Percentiles rank a stretch among this genome's conserved stretches.
Evolutionary conservation across 1,140 invertebrate species (phyloP).

Genomic region (Bombus polaris): DNA sequence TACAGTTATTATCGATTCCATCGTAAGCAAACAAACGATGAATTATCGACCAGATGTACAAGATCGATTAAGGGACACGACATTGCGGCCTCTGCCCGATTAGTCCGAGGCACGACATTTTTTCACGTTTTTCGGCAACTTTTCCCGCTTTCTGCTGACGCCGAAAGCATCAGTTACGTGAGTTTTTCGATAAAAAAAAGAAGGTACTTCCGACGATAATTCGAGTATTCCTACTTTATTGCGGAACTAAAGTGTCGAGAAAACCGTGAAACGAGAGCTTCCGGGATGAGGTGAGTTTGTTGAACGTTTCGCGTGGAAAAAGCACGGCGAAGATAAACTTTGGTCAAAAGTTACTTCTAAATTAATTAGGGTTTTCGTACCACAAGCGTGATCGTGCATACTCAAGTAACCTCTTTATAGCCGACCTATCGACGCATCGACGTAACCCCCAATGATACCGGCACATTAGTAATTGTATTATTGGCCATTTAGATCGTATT

Average conservation of each 20-base stretch:
- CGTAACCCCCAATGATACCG: too few relatives aligned
- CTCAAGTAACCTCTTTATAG: constrained; percentile 8
- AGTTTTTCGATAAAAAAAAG: background rate
- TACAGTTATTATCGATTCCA: constrained; percentile 50
- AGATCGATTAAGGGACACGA: constrained; percentile 14
- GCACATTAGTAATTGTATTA: too few relatives aligned
- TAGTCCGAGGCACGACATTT: background rate
- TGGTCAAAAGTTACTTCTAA: constrained; percentile 17
- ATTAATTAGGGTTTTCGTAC: constrained; percentile 52
- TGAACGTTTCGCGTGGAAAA: constrained; percentile 4
- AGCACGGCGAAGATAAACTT: constrained; percentile 6
- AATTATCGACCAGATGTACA: constrained; percentile 25
- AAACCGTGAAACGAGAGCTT: background rate
- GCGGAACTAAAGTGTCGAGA: constrained; percentile 32
- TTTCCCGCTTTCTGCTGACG: too few relatives aligned
- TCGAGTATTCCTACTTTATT: constrained; percentile 47
- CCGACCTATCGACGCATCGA: background rate
- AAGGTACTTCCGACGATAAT: constrained; percentile 19
- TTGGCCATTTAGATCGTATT: too few relatives aligned
- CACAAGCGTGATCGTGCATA: constrained; percentile 21
- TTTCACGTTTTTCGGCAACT: background rate
- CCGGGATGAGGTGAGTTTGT: constrained; percentile 51
- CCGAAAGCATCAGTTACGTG: background rate
- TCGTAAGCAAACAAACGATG: constrained; percentile 16
- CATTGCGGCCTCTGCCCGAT: background rate